Base-by-base conservation (phyloP, 1,140 invertebrate species). In the Atopsyche davidsoni region DNA sequence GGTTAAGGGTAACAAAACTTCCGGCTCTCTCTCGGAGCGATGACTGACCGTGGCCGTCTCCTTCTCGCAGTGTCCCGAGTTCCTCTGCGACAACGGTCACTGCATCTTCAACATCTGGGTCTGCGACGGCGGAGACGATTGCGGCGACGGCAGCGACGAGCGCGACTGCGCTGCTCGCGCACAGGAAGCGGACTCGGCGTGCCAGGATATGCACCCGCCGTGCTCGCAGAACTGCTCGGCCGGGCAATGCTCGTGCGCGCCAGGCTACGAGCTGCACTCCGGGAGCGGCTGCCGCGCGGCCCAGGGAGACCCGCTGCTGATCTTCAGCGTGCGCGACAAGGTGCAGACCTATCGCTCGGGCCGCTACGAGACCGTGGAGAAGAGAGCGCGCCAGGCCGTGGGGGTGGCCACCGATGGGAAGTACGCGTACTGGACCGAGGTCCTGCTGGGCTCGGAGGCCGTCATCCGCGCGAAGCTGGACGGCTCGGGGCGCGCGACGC, bases 391-490 rank as follows among this genome's bases (percentile, higher is more conserved):
- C 24, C 76, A 85, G 61, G 80, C 79, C 1, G 77, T 85, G 9
- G 85, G 82, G 1, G 77, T 91, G 0, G 69, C 79, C 4, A 79
- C 75, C 51, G 83, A 89, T 59, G 79, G 79, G 0, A 64, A 63
- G 1, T 68, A 79, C 49, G 60, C 87, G n/a, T 89, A 86, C 58
- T 90, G 86, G 86, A 82, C 85, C 1, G 80, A 86, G 52, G 77
- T 82, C 9, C 67, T 77, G 1, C 58, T 78, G 16, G 79, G 80
- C 6, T 74, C 79, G 3, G 83, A 87, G 60, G 72, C 77, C 14
- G 84, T 90, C 43, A 70, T 80, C 28, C 72, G 76, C 53, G 69
- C 78, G 4, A 60, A 67, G 22, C 61, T 79, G 3, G 72, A 81
- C 61, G 81, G 82, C 4, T 62, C 67, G 4, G 51, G 75, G 4